Percentiles rank a stretch among this genome's conserved stretches.
Conservation (phyloP, 2,888 invertebrate genomes). For the Brenthis ino region DNA sequence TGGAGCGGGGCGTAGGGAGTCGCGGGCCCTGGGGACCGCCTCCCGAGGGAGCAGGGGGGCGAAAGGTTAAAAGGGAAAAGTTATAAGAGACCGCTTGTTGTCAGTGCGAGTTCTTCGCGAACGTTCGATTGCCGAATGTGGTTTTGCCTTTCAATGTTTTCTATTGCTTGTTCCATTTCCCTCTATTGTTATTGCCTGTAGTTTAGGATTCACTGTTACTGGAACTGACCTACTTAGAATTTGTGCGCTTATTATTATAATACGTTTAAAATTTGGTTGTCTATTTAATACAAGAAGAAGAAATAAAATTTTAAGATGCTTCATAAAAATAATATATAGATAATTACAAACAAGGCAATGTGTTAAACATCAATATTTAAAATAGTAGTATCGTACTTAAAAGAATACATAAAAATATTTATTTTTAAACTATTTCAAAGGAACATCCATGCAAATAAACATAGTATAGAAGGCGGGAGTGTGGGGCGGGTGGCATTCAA, state of each 20-base stretch:
- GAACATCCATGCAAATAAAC: conserved; percentile 75
- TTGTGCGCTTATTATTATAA: neutral
- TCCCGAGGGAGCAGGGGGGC: conserved; percentile 72
- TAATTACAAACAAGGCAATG: neutral
- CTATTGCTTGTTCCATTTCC: conserved; percentile 27
- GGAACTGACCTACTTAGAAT: neutral
- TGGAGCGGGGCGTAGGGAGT: conserved; percentile 75
- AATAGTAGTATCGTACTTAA: neutral
- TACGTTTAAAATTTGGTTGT: neutral
- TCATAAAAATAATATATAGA: no score
- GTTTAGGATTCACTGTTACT: conserved; percentile 3
- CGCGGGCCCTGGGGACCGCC: conserved; percentile 81
- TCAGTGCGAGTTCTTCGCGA: conserved; percentile 71
- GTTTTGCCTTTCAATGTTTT: conserved; percentile 45
- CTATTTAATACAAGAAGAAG: no score
- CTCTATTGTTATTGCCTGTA: conserved; percentile 23
- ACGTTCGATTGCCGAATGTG: conserved; percentile 69
- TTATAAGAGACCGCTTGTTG: conserved; percentile 82
- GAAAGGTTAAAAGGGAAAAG: conserved; percentile 83
- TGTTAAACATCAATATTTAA: neutral
- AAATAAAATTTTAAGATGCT: no score
- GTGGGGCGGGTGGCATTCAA: conserved; percentile 58
- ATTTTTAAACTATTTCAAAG: conserved; percentile 49
- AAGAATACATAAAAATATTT: conserved; percentile 24
- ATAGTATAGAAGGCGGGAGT: conserved; percentile 53